A percentile compares a stretch with the other conserved stretches of the same genome.
Evolutionary conservation across 2,888 invertebrate species (phyloP).

Genomic region (Balanococcus diminutus): DNA sequence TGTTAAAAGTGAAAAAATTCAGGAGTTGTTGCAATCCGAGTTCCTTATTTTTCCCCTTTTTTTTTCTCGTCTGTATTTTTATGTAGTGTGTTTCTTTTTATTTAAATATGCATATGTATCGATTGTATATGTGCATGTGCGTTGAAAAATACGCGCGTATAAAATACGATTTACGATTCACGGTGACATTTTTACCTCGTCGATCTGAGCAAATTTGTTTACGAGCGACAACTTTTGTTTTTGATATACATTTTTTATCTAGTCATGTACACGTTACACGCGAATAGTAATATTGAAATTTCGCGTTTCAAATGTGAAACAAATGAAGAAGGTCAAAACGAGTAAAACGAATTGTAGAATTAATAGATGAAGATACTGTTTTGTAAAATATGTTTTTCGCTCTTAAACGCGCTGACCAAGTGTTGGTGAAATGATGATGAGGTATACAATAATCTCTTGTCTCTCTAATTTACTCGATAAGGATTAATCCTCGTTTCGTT

Average conservation of each 20-base stretch:
- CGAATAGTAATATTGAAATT: constrained; percentile 8
- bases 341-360: background rate
- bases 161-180: background rate
- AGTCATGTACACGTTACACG: constrained; percentile 29
- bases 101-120: background rate
- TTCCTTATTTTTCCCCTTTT: background rate
- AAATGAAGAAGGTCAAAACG: background rate
- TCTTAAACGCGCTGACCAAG: background rate
- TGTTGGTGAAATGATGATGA: background rate
- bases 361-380: background rate
- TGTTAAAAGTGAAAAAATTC: background rate
- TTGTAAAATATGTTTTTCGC: background rate
- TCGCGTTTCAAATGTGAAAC: background rate
- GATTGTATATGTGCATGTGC: too few species aligned
- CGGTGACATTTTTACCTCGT: background rate
- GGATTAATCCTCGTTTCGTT: constrained; percentile 26
- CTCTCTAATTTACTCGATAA: constrained; percentile 41
- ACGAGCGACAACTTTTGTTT: constrained; percentile 16
- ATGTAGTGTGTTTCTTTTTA: background rate
- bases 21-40: background rate
- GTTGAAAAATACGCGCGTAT: background rate
- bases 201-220: background rate
- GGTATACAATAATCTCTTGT: constrained; percentile 1
- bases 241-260: constrained; percentile 21
- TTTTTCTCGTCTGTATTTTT: background rate